Percentiles rank a stretch among this genome's conserved stretches.
Evolutionary conservation across 2,797 vertebrate genomes (phyloP).

Genomic region (Scarus forsteni): DNA sequence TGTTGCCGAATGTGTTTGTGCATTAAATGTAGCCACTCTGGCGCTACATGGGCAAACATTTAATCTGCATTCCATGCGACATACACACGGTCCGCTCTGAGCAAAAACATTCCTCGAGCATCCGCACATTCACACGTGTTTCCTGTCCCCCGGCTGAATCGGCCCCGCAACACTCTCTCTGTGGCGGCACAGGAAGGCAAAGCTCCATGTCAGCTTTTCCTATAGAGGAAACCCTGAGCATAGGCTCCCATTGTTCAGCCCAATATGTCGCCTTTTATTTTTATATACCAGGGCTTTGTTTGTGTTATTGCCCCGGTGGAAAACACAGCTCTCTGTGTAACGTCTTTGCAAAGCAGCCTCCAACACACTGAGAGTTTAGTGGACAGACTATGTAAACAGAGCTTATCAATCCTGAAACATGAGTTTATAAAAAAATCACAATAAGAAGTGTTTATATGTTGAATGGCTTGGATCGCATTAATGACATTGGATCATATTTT

Average conservation of each 20-base stretch:
- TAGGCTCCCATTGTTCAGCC: conserved; percentile 77
- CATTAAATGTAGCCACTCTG: conserved; percentile 60
- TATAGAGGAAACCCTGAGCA: conserved; percentile 73
- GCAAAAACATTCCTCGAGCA: conserved; percentile 79
- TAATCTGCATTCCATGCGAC: conserved; percentile 73
- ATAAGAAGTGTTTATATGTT: conserved; percentile 30
- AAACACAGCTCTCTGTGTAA: conserved; percentile 56
- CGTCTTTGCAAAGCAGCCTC: conserved; percentile 37
- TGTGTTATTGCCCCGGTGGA: conserved; percentile 60
- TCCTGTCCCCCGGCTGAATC: conserved; percentile 73
- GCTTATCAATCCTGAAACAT: conserved; percentile 41
- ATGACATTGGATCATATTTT: conserved; percentile 9
- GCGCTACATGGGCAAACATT: conserved; percentile 71
- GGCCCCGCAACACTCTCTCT: conserved; percentile 49
- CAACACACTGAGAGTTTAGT: conserved; percentile 12
- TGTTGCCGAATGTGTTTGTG: conserved; percentile 44
- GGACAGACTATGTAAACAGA: conserved; percentile 49
- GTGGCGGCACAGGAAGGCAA: conserved; percentile 77
- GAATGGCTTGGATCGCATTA: conserved; percentile 6
- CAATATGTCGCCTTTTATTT: conserved; percentile 58
- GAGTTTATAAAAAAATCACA: conserved; percentile 31
- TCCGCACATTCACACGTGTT: conserved; percentile 84
- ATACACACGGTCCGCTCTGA: conserved; percentile 51
- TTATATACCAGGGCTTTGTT: conserved; percentile 64
- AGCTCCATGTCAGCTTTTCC: conserved; percentile 82